A percentile compares a stretch with the other conserved stretches of the same genome.
phyloP scores from a whole-genome alignment of 2,888 invertebrate genomes.

The Calephelis perditalis region DNA sequence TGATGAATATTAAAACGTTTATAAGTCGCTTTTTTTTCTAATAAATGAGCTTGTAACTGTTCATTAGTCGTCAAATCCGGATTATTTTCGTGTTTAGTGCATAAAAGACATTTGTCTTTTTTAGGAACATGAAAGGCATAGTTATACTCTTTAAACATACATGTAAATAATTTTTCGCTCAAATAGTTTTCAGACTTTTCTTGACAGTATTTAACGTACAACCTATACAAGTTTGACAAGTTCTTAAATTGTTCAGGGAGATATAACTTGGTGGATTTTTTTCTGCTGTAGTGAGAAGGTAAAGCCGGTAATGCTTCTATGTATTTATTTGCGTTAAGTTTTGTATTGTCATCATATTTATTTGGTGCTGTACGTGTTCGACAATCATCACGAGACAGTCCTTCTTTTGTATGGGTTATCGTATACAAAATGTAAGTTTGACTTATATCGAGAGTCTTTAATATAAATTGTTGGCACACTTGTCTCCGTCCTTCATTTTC shows the following conservation, averaged over 20 bases:
- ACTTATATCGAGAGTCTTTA: slow-evolving; percentile 24
- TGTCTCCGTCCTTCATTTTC: slow-evolving; percentile 25
- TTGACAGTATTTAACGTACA: slow-evolving; percentile 16
- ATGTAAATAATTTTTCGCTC: slow-evolving; percentile 17
- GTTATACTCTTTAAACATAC: slow-evolving; percentile 16
- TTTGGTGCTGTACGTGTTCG: slow-evolving; percentile 19
- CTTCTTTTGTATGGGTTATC: slow-evolving; percentile 20
- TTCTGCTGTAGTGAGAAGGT: slow-evolving; percentile 18
- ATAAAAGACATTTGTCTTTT: slow-evolving; percentile 17
- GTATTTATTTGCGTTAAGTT: slow-evolving; percentile 21
- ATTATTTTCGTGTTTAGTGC: slow-evolving; percentile 16
- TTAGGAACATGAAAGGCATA: slow-evolving; percentile 17
- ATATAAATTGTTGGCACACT: slow-evolving; percentile 16
- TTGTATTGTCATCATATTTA: slow-evolving; percentile 21
- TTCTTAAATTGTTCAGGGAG: slow-evolving; percentile 17
- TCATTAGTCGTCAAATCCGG: slow-evolving; percentile 25
- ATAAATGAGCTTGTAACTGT: slow-evolving; percentile 18
- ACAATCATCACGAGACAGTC: slow-evolving; percentile 19
- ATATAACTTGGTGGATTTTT: slow-evolving; percentile 18
- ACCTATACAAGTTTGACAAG: slow-evolving; percentile 16
- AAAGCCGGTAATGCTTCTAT: slow-evolving; percentile 18
- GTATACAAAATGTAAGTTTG: slow-evolving; percentile 27
- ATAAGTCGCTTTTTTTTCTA: slow-evolving; percentile 18
- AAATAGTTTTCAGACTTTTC: slow-evolving; percentile 15
- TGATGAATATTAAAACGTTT: slow-evolving; percentile 18